Evolutionary conservation across 2,888 invertebrate genomes (phyloP).

Genomic region (Allacma fusca): DNA sequence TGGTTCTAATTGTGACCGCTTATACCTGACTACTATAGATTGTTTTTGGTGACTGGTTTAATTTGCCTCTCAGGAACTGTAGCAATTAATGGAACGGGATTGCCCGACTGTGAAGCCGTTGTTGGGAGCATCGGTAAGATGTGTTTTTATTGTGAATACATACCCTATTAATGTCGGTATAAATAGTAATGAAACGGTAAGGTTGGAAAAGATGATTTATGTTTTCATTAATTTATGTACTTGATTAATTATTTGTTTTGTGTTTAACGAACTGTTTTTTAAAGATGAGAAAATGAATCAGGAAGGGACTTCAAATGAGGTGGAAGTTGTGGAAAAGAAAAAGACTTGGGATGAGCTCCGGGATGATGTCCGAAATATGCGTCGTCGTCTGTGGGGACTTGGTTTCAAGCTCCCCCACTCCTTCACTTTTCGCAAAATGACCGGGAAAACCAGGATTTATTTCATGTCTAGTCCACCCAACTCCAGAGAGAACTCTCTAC

Average conservation of each 20-base stretch:
- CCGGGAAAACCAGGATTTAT: conserved; percentile 79
- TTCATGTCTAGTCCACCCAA: conserved; percentile 87
- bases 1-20: too few species aligned
- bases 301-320: background rate
- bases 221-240: too few species aligned
- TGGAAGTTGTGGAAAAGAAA: conserved; percentile 36
- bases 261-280: background rate
- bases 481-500: conserved; percentile 81
- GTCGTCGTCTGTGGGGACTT: conserved; percentile 76
- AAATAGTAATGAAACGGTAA: too few species aligned
- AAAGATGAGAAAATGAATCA: conserved; percentile 17
- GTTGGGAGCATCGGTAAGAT: background rate
- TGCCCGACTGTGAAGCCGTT: background rate
- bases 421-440: conserved; percentile 79
- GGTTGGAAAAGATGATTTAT: too few species aligned
- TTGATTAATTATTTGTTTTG: too few species aligned
- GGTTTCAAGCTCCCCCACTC: conserved; percentile 84
- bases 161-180: too few species aligned
- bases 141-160: background rate
- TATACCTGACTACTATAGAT: too few species aligned
- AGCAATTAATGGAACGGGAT: conserved; percentile 7
- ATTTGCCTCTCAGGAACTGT: background rate
- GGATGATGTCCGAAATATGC: conserved; percentile 79
- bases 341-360: conserved; percentile 80
- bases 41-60: too few species aligned